These are phyloP conservation scores for Coregonus sp. DNA, from an alignment of 2,797 vertebrate species.

Conservation along the genomic window DNA sequence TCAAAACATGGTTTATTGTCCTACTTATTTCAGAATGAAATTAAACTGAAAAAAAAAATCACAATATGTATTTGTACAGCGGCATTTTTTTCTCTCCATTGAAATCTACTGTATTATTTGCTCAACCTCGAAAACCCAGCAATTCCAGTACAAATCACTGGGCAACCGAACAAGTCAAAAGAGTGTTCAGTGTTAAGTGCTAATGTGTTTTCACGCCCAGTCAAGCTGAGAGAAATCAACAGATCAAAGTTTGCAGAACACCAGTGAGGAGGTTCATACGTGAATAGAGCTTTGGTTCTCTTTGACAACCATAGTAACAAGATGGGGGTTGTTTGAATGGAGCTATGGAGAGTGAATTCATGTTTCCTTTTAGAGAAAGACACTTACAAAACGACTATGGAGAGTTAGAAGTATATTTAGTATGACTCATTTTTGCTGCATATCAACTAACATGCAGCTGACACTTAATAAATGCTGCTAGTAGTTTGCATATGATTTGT, in stretches of 20 bases:
- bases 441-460: neutral
- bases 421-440: constrained; percentile 1
- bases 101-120: neutral
- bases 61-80: neutral
- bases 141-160: neutral
- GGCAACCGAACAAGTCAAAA: constrained; percentile 2
- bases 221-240: constrained; percentile 65
- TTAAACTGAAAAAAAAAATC: too few species aligned
- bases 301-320: constrained; percentile 53
- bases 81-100: neutral
- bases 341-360: neutral
- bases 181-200: neutral
- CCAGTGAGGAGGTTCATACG: constrained; percentile 22
- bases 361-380: constrained; percentile 3
- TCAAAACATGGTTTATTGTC: neutral
- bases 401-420: neutral
- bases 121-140: neutral
- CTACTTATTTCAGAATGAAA: neutral
- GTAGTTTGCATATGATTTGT: neutral
- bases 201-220: constrained; percentile 53
- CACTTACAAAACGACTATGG: neutral
- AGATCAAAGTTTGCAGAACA: constrained; percentile 59
- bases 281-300: constrained; percentile 40
- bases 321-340: constrained; percentile 19
- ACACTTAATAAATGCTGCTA: neutral